Percentiles rank a stretch among this genome's conserved stretches.
phyloP scores from a whole-genome alignment of 1,140 invertebrate species.

The Pseudomyrmex dendroicus region DNA sequence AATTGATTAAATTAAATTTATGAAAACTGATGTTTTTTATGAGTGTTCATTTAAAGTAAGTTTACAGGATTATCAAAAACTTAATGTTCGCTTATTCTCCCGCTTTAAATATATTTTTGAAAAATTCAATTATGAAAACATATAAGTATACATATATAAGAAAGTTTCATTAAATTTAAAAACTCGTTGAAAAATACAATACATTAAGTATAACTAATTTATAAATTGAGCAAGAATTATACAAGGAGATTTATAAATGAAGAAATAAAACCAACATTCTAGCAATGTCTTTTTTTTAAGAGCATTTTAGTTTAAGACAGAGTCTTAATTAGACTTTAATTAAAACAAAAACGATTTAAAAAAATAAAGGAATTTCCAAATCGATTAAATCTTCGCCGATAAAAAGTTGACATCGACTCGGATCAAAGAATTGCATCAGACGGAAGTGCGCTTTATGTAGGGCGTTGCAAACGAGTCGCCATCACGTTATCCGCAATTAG shows the following conservation, averaged over 20 bases:
- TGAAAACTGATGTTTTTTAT: too few species aligned
- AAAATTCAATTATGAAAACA: not conserved
- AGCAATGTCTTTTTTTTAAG: not conserved
- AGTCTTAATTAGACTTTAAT: slow-evolving; percentile 20
- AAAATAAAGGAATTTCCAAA: not conserved
- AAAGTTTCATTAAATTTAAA: too few species aligned
- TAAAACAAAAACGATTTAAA: not conserved
- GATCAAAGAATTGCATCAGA: slow-evolving; percentile 25
- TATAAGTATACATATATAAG: too few species aligned
- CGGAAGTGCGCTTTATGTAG: slow-evolving; percentile 10
- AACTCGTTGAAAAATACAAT: not conserved
- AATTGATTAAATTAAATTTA: not conserved
- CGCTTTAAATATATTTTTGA: not conserved
- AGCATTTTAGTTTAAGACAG: not conserved
- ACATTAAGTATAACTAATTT: not conserved
- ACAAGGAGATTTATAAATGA: not conserved
- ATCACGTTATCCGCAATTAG: slow-evolving; percentile 54
- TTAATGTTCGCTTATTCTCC: too few species aligned
- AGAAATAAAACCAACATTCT: too few species aligned
- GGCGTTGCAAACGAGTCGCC: slow-evolving; percentile 20
- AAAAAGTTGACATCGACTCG: slow-evolving; percentile 21
- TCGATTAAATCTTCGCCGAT: slow-evolving; percentile 17
- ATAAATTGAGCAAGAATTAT: slow-evolving; percentile 6
- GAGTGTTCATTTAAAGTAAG: too few species aligned
- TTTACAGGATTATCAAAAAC: too few species aligned